Evolutionary conservation across 2,888 invertebrate species (phyloP).

Genomic region (Athetis lepigone): DNA sequence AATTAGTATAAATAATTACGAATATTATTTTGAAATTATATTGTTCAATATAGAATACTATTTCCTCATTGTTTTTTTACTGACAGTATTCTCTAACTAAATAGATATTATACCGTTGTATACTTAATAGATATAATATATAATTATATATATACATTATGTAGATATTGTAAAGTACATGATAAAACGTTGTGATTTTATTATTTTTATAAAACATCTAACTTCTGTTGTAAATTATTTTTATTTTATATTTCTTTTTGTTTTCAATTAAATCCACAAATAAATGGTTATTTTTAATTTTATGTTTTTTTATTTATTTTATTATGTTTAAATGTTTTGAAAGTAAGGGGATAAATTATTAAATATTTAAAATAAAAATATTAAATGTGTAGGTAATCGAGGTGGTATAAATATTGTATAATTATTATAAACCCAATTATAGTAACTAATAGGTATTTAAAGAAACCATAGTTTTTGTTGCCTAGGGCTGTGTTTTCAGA

Average conservation of each 20-base stretch:
- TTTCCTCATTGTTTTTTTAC: constrained; percentile 13
- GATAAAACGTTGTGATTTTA: constrained; percentile 63
- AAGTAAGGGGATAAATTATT: background rate
- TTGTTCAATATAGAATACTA: background rate
- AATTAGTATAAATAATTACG: background rate
- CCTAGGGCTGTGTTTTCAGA: constrained; percentile 63
- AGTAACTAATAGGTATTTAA: constrained; percentile 2
- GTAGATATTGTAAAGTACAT: constrained; percentile 53
- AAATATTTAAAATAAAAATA: background rate
- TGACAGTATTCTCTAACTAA: constrained; percentile 41
- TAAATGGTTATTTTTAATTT: constrained; percentile 66
- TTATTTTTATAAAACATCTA: constrained; percentile 54
- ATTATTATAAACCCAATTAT: background rate
- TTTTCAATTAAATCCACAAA: constrained; percentile 64
- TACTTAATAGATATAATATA: constrained; percentile 56
- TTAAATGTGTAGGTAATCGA: constrained; percentile 1
- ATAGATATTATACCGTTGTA: constrained; percentile 59
- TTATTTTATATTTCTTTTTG: constrained; percentile 63
- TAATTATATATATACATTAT: constrained; percentile 45
- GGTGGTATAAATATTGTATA: background rate
- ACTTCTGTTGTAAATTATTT: constrained; percentile 75
- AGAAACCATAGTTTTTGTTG: constrained; percentile 46
- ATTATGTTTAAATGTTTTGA: background rate
- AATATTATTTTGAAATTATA: too few relatives aligned
- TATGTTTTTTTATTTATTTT: constrained; percentile 39